Conservation (phyloP, 2,888 invertebrate species). For the Stenolophus ochropezus region DNA sequence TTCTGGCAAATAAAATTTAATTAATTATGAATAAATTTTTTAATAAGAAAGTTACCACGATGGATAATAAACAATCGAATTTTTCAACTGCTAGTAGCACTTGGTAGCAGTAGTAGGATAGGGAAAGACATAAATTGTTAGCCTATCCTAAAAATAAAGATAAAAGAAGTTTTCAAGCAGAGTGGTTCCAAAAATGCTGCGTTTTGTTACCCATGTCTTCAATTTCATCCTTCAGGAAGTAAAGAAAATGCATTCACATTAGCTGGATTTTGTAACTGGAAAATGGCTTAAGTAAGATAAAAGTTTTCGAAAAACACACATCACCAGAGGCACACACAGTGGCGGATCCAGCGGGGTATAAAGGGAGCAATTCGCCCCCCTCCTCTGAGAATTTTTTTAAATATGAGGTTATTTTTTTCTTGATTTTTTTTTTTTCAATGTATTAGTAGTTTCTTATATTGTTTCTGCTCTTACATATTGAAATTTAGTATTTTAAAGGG, state of each 20-base stretch:
- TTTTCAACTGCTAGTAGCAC: no score
- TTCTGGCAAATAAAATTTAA: no score
- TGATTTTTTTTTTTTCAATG: no score
- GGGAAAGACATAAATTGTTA: background rate
- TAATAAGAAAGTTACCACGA: no score
- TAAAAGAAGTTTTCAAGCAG: constrained; percentile 8
- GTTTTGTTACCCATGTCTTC: constrained; percentile 4
- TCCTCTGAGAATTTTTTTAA: no score
- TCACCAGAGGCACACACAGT: constrained; percentile 7
- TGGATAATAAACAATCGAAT: no score
- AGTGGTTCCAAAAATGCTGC: constrained; percentile 9
- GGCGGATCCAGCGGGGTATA: constrained; percentile 48
- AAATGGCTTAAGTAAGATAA: constrained; percentile 43
- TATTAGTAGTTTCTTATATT: no score
- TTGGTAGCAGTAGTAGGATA: no score
- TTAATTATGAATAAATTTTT: no score
- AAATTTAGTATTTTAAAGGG: no score
- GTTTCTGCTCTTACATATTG: no score
- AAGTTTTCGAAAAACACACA: constrained; percentile 53
- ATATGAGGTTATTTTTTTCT: no score
- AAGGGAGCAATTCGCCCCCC: background rate
- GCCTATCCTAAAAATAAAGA: constrained; percentile 9
- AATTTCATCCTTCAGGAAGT: background rate
- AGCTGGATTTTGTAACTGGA: constrained; percentile 53
- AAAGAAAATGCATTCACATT: constrained; percentile 36